phyloP scores from a whole-genome alignment of 2,888 invertebrate genomes.

The Platycheirus rosarum region DNA sequence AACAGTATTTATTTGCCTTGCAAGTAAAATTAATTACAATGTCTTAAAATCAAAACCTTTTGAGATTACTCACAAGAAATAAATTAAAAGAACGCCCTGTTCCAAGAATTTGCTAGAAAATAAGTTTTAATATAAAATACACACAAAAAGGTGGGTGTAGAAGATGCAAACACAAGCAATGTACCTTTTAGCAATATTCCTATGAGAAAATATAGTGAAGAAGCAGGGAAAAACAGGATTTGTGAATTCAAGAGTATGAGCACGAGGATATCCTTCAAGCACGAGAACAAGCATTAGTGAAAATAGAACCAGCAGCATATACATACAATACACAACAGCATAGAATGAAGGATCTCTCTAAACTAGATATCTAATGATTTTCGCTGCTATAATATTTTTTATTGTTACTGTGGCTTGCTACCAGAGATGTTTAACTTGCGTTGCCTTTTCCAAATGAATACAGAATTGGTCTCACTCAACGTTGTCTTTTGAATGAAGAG shows the following conservation, averaged over 20 bases:
- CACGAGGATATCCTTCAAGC: slow-evolving; percentile 70
- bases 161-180: slow-evolving; percentile 66
- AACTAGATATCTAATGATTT: slow-evolving; percentile 67
- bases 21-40: no score
- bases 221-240: slow-evolving; percentile 47
- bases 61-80: neutral
- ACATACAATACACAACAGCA: slow-evolving; percentile 38
- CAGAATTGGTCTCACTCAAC: slow-evolving; percentile 54
- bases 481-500: slow-evolving; percentile 55
- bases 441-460: slow-evolving; percentile 33
- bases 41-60: no score
- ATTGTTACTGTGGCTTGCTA: slow-evolving; percentile 26
- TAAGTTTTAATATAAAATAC: slow-evolving; percentile 59
- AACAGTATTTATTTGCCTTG: no score
- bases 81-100: slow-evolving; percentile 49
- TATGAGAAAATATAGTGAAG: slow-evolving; percentile 48
- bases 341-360: slow-evolving; percentile 49
- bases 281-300: slow-evolving; percentile 59
- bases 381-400: slow-evolving; percentile 37
- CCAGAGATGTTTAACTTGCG: slow-evolving; percentile 28
- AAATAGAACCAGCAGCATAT: slow-evolving; percentile 29
- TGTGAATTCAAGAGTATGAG: slow-evolving; percentile 47
- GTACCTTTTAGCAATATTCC: slow-evolving; percentile 69
- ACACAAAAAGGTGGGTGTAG: slow-evolving; percentile 66
- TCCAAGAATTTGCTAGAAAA: slow-evolving; percentile 43